A percentile compares a stretch with the other conserved stretches of the same genome.
Conservation (phyloP, 2,113 vertebrate species). For the Ramphastos sulfuratus region DNA sequence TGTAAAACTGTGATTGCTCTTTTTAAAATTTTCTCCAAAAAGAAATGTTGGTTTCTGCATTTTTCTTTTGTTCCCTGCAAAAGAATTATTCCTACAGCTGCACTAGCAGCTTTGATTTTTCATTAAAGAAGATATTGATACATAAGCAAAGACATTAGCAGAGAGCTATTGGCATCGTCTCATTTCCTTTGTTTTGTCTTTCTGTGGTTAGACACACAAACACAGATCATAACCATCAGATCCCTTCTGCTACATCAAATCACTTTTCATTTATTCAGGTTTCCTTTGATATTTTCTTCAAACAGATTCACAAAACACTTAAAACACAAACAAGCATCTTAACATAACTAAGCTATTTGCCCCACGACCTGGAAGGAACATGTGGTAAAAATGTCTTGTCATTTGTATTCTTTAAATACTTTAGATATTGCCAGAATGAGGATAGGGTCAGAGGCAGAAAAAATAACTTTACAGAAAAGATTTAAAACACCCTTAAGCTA, state of each 20-base stretch:
- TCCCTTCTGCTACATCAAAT: background rate
- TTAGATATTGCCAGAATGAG: background rate
- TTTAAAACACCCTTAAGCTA: conserved; percentile 33
- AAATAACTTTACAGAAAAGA: background rate
- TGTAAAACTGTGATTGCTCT: background rate
- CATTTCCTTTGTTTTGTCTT: conserved; percentile 20
- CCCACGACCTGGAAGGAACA: background rate
- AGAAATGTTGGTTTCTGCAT: background rate
- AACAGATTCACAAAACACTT: conserved; percentile 56
- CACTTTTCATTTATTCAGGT: background rate
- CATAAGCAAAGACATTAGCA: conserved; percentile 59
- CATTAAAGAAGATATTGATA: conserved; percentile 65
- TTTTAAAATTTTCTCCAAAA: background rate
- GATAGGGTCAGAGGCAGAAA: background rate
- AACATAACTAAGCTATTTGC: background rate
- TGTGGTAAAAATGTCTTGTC: background rate
- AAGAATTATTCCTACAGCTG: conserved; percentile 2
- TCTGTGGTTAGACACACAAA: conserved; percentile 46
- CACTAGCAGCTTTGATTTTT: conserved; percentile 45
- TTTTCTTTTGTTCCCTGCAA: background rate
- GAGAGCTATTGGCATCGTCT: conserved; percentile 63
- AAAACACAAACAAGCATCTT: conserved; percentile 55
- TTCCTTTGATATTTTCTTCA: conserved; percentile 53
- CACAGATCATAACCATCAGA: conserved; percentile 28
- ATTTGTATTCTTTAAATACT: background rate